Percentiles rank a stretch among this genome's conserved stretches.
These are phyloP conservation scores for Calephelis nemesis DNA, from an alignment of 1,140 invertebrate genomes.

Conservation along the genomic window DNA sequence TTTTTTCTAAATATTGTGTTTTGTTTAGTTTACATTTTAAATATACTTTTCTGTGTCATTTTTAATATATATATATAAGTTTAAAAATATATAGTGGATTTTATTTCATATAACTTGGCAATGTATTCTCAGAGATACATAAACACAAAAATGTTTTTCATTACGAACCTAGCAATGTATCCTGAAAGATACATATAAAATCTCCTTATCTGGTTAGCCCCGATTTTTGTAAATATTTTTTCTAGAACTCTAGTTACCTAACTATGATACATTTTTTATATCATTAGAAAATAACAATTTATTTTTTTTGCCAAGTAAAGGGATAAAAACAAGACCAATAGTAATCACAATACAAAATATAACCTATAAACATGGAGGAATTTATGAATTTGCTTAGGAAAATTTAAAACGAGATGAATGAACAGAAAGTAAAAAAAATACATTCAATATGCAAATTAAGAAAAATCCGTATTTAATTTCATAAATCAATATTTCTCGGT, in stretches of 20 bases:
- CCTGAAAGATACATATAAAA: constrained; percentile 30
- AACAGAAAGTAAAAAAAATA: too few relatives aligned
- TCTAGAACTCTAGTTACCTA: constrained; percentile 9
- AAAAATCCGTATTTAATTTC: too few relatives aligned
- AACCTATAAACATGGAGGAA: too few relatives aligned
- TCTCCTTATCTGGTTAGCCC: constrained; percentile 24
- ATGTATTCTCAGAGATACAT: constrained; percentile 35
- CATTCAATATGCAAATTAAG: too few relatives aligned
- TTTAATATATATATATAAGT: neutral
- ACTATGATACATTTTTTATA: neutral
- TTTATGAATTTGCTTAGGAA: too few relatives aligned
- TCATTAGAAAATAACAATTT: neutral
- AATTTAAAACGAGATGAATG: too few relatives aligned
- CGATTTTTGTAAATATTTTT: constrained; percentile 23
- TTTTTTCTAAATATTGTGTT: neutral
- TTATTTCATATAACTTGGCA: constrained; percentile 25
- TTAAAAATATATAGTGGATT: neutral
- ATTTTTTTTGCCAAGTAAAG: constrained; percentile 3
- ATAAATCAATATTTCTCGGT: too few relatives aligned
- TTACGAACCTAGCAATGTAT: constrained; percentile 31
- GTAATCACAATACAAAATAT: too few relatives aligned
- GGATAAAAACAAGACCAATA: too few relatives aligned
- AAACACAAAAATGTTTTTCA: constrained; percentile 26
- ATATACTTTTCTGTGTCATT: neutral
- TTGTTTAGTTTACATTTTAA: neutral